Base-by-base conservation (phyloP, 2,888 invertebrate genomes). In the Blastobasis adustella region DNA sequence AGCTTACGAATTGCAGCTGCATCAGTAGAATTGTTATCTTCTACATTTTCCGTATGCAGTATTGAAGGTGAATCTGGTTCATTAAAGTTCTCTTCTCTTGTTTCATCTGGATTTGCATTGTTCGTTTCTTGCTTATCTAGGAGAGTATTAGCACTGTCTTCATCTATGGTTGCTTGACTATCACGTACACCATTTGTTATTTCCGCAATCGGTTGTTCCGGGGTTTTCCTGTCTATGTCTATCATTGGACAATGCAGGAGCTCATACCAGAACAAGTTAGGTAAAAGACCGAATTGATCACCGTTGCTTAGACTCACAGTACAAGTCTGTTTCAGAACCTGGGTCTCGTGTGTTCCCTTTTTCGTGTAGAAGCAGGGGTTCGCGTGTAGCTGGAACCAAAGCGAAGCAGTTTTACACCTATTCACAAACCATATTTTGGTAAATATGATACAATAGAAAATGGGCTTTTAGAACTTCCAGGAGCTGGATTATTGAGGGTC, bases 341-440 rank as follows among this genome's bases (percentile, higher is more conserved):
- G 65, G 6, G 73, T 66, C 7, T 74, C 65, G 4, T 54, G 59
- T 55, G 69, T 56, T 50, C 68, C 64, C 54, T 72, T 70, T 56
- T 71, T 70, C 59, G 65, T 68, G 50, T 79, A 85, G 64, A 89
- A 91, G 63, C 90, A 90, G 37, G 91, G 91, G 60, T 90, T 91
- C 61, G 75, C 69, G 60, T 91, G 90, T 38, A 85, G 66, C 91
- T 91, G 68, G 45, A 83, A 82, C 2, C 23, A 23, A 23, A 23
- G 3, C 3, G 23, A 23, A 23, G 23, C 23, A 23, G 23, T 23
- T 23, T 23, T 23, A 23, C 3, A 23, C 23, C 23, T 2, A 23
- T 23, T 23, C 23, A 23, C 23, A n/a, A n/a, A n/a, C n/a, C n/a
- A n/a, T n/a, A n/a, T n/a, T n/a, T n/a, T n/a, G n/a, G n/a, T n/a